phyloP scores from a whole-genome alignment of 2,113 vertebrate genomes.

The Sinocyclocheilus grahami region DNA sequence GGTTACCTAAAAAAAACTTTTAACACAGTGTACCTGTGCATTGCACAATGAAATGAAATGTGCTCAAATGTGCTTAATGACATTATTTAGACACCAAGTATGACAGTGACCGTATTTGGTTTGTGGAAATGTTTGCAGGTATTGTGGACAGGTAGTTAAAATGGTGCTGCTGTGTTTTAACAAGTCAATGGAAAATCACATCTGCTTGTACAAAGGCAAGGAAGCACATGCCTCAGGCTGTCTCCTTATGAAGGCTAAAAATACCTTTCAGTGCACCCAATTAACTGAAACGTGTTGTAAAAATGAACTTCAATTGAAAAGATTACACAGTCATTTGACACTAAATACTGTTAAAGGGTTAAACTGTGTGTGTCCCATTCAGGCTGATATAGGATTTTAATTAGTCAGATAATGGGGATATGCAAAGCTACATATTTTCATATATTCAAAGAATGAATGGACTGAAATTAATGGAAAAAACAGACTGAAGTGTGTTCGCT shows the following conservation, averaged over 20 bases:
- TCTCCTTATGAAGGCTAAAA: slow-evolving; percentile 32
- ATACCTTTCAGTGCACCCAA: background rate
- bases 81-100: background rate
- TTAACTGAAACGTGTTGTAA: background rate
- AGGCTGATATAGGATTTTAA: background rate
- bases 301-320: background rate
- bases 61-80: background rate
- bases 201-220: slow-evolving; percentile 42
- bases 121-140: background rate
- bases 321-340: background rate
- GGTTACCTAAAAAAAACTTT: too few relatives aligned
- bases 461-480: background rate
- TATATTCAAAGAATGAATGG: background rate
- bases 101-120: background rate
- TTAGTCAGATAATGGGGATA: background rate
- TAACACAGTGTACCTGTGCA: too few relatives aligned
- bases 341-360: slow-evolving; percentile 3
- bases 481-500: background rate
- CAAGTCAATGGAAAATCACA: slow-evolving; percentile 35
- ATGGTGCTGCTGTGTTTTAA: slow-evolving; percentile 1
- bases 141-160: background rate
- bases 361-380: background rate
- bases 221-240: slow-evolving; percentile 21
- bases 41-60: background rate
- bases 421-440: background rate